Evolutionary conservation across 2,113 vertebrate species (phyloP), one percentile per base, ranked within the genome.

Genomic region (Phainopepla nitens): DNA sequence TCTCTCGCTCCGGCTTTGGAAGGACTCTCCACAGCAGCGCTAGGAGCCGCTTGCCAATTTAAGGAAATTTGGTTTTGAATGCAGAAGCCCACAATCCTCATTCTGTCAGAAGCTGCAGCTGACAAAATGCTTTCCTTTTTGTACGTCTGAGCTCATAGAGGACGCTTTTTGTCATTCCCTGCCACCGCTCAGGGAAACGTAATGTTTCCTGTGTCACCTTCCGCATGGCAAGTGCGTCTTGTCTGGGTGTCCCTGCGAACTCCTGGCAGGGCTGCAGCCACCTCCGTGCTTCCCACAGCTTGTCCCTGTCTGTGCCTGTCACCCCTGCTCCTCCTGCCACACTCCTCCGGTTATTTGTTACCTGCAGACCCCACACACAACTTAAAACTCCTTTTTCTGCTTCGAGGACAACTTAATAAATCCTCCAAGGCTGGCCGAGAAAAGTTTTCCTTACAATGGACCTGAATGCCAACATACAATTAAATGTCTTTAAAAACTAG

Each of bases 101-200:
- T 72, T 89, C 91, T 90, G 94, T 94, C 85, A 44, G 85, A 66
- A 80, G 79, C 85, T 81, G 83, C 90, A 81, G 94, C 91, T 76
- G 84, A 89, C 78, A 75, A 58, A 89, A 44, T 1, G 29, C 58
- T 90, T 90, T 77, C 88, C 69, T 89, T 82, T 69, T 17, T 12
- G 29, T 72, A 24, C 73, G 8, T 33, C 16, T 27, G 66, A 83
- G 85, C 87, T 92, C 39, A 21, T 8, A 51, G 85, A 82, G 61
- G 66, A 89, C 28, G 1, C 87, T 47, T 75, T 71, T 80, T 84
- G 82, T 84, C 83, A 44, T 78, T 95, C 78, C 61, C 82, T 14
- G 6, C 68, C 76, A 17, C 51, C 15, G 44, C 76, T 91, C 65
- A 0, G 5, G 85, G 76, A 78, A 87, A 89, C 53, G 28, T 68